These are phyloP conservation scores for Drosophila meridiana DNA, from an alignment of 2,888 invertebrate species.

Conservation along the genomic window DNA sequence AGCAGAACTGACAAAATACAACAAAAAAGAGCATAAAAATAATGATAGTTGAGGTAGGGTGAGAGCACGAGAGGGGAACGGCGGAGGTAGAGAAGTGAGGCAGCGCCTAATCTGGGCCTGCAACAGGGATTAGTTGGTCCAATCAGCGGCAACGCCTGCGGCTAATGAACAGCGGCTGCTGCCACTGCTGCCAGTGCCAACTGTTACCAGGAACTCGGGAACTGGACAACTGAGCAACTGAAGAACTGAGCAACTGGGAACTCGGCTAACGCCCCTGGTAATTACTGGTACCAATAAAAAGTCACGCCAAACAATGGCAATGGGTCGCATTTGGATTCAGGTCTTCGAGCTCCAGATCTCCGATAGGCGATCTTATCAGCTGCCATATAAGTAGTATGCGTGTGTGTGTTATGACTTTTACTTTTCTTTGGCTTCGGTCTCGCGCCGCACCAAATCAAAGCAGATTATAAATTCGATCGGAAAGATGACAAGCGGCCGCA, in stretches of 20 bases:
- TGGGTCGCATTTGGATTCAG: slow-evolving; percentile 1
- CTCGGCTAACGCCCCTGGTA: slow-evolving; percentile 58
- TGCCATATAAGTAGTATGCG: slow-evolving; percentile 17
- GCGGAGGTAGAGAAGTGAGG: slow-evolving; percentile 13
- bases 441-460: slow-evolving; percentile 75
- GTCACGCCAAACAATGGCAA: slow-evolving; percentile 69
- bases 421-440: slow-evolving; percentile 62
- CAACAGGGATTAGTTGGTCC: slow-evolving; percentile 74
- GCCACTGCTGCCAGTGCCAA: slow-evolving; percentile 35
- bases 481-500: slow-evolving; percentile 61
- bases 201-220: slow-evolving; percentile 54
- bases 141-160: slow-evolving; percentile 81
- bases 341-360: slow-evolving; percentile 32
- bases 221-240: slow-evolving; percentile 22
- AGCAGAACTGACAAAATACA: slow-evolving; percentile 50
- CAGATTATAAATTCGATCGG: slow-evolving; percentile 70
- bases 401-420: slow-evolving; percentile 75
- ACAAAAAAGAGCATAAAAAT: slow-evolving; percentile 20
- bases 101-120: slow-evolving; percentile 60
- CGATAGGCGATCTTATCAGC: slow-evolving; percentile 66
- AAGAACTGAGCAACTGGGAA: slow-evolving; percentile 21
- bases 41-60: slow-evolving; percentile 16
- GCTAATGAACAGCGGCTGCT: slow-evolving; percentile 71
- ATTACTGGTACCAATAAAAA: slow-evolving; percentile 73
- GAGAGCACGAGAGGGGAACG: not conserved